Base-by-base conservation (phyloP, 2,888 invertebrate species). In the Melipona beecheii region DNA sequence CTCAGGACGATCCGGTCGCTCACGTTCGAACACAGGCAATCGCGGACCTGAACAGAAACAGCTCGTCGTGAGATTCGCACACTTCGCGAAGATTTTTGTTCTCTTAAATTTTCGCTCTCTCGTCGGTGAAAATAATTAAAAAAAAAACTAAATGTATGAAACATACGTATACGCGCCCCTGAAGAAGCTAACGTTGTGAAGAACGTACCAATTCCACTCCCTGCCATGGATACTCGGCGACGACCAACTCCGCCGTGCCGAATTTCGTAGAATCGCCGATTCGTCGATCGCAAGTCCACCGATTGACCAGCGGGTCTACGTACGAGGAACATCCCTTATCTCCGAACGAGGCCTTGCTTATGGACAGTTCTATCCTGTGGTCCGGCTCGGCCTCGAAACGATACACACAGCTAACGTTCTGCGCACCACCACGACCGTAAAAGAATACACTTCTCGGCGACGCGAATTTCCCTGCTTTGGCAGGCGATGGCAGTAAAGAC, bases 381-480 rank as follows among this genome's bases (percentile, higher is more conserved):
- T 97, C 96, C 75, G 96, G 95, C 86, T 96, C 96, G 0, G 97
- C 96, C 94, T 97, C 97, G 92, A 97, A 97, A 92, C 97, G 96
- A 91, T 97, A 96, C 85, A 96, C 95, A 93, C 98, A 98, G 81
- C 96, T 97, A 76, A 98, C 94, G 92, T 97, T 97, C 92, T 96
- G 96, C 31, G 97, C 96, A 2, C 98, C 98, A 21, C 98, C 98
- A 89, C 98, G 95, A 2, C 98, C 98, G 92, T 97, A 98, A 92
- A 97, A 96, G 94, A 98, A 98, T 75, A 97, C 97, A 89, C 97
- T 97, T 90, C 96, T 96, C 13, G 97, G 97, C 50, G 97, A 97
- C 92, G 96, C 96, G 93, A 97, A 97, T 90, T 96, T 95, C 24
- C 97, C 96, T 21, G 95, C 82, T 27, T 92, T 92, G 31, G 87